Evolutionary conservation across 2,113 vertebrate genomes (phyloP), one percentile per base, ranked within the genome.

Genomic region (Sinocyclocheilus grahami): DNA sequence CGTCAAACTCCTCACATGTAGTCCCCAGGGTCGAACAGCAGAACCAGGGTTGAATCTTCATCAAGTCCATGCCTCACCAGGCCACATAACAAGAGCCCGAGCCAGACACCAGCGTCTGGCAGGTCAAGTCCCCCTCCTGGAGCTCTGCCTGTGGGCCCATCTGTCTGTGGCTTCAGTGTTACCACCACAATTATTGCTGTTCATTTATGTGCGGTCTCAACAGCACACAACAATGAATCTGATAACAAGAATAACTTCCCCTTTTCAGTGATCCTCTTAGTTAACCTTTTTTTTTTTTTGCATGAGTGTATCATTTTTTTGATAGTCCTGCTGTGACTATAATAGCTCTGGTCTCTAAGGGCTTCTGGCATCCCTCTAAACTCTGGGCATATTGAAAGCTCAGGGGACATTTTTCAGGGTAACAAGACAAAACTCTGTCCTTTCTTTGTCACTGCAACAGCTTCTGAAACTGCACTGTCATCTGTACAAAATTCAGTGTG

Each of bases 201-300:
- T 88, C 79, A 85, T 92, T 92, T 89, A 84, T 85, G 72, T 89
- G 92, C 81, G 86, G 89, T 88, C 87, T 91, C 85, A 82, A 83
- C 62, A 78, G 51, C 53, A 74, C 60, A 27, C 62, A 33, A 22
- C 88, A 85, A 72, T 87, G 22, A 85, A 20, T 55, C 53, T 69
- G 33, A 51, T 90, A 46, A 79, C 84, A 81, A 46, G 86, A 82
- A 82, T 72, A 16, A 86, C 84, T 85, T 5, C 84, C 75, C 33
- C 7, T 48, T 84, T 84, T 51, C 46, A 76, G 37, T 8, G 76
- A 69, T 58, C 87, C 24, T 86, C 62, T 87, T 88, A 51, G 33
- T 85, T n/a, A n/a, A n/a, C n/a, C n/a, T n/a, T n/a, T n/a, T n/a
- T n/a, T n/a, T n/a, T n/a, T n/a, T n/a, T n/a, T n/a, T n/a, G n/a